Conservation (phyloP, 1,140 invertebrate species). For the Latrodectus geometricus region DNA sequence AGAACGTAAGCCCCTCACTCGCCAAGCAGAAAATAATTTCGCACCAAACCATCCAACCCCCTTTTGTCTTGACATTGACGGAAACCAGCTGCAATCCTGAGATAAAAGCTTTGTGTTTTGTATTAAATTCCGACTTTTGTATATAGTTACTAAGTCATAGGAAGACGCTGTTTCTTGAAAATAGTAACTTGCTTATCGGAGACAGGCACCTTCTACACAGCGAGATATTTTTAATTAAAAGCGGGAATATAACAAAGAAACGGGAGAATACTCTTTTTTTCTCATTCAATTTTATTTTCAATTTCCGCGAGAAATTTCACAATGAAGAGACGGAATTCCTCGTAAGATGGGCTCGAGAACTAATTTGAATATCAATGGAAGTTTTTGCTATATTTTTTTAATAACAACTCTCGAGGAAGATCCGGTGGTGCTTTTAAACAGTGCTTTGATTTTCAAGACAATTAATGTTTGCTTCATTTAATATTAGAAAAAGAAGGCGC, state of each 20-base stretch:
- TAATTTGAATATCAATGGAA: not conserved
- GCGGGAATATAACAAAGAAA: not conserved
- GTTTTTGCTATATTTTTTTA: not conserved
- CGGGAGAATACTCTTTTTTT: not conserved
- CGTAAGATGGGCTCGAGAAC: not conserved
- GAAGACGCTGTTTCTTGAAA: slow-evolving; percentile 16
- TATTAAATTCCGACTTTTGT: slow-evolving; percentile 41
- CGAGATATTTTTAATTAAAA: slow-evolving; percentile 46
- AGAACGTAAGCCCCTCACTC: not conserved
- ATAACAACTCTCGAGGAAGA: too few relatives aligned
- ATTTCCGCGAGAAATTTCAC: not conserved
- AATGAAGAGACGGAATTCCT: not conserved
- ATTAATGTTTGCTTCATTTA: too few relatives aligned
- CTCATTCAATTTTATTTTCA: not conserved
- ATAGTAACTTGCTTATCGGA: slow-evolving; percentile 30
- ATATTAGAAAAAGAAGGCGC: too few relatives aligned
- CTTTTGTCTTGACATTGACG: slow-evolving; percentile 52
- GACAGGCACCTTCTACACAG: not conserved
- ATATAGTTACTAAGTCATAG: not conserved
- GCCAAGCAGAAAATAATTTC: slow-evolving; percentile 50
- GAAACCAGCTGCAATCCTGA: slow-evolving; percentile 51
- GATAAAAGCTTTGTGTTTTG: slow-evolving; percentile 47
- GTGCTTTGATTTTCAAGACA: too few relatives aligned
- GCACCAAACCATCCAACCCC: slow-evolving; percentile 9
- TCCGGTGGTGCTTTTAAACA: too few relatives aligned